Percentiles rank a stretch among this genome's conserved stretches.
Conservation (phyloP, 1,140 invertebrate species). For the Ips nitidus region DNA sequence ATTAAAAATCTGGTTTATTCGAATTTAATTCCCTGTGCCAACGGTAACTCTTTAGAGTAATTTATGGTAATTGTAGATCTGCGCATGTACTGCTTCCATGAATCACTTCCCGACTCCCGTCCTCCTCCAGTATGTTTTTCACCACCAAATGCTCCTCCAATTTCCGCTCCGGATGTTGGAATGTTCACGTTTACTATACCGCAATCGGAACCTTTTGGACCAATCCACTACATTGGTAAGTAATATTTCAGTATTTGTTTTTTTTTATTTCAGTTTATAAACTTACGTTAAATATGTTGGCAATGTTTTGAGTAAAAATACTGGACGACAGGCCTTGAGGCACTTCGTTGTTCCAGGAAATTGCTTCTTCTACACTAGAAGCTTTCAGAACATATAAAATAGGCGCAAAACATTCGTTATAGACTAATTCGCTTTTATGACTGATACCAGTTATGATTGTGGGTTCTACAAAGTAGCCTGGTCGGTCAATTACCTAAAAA, state of each 20-base stretch:
- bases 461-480: conserved; percentile 93
- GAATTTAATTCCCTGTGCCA: conserved; percentile 98
- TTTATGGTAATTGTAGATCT: conserved; percentile 96
- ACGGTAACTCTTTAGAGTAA: conserved; percentile 87
- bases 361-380: conserved; percentile 82
- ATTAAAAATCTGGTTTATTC: conserved; percentile 59
- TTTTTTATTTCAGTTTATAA: background rate
- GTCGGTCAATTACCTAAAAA: conserved; percentile 66
- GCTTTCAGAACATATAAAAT: conserved; percentile 94
- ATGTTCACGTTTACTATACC: conserved; percentile 99
- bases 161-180: conserved; percentile 97
- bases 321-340: conserved; percentile 95
- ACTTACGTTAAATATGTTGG: conserved; percentile 86
- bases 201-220: conserved; percentile 96
- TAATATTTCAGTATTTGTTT: background rate
- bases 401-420: conserved; percentile 95
- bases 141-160: conserved; percentile 97
- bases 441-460: conserved; percentile 89
- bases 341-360: conserved; percentile 92
- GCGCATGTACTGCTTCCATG: conserved; percentile 98
- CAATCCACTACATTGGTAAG: conserved; percentile 74
- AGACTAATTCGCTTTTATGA: conserved; percentile 81
- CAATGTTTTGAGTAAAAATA: conserved; percentile 89
- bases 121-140: conserved; percentile 97
- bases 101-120: conserved; percentile 95